These are phyloP conservation scores for Sebastes trivittatus DNA, from an alignment of 2,797 vertebrate genomes.

Conservation along the genomic window DNA sequence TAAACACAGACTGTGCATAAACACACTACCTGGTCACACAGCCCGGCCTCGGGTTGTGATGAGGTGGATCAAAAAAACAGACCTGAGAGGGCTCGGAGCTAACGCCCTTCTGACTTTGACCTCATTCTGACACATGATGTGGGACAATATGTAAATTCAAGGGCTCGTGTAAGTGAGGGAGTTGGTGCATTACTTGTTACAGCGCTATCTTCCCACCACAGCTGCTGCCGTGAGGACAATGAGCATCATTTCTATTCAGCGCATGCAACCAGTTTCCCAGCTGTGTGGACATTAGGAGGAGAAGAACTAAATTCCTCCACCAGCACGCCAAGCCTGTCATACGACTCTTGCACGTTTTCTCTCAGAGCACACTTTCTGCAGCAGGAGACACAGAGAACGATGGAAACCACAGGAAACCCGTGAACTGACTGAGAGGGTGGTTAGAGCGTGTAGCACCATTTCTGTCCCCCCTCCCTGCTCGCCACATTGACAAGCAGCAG, in stretches of 20 bases:
- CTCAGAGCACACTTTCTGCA: slow-evolving; percentile 50
- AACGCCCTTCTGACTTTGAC: slow-evolving; percentile 39
- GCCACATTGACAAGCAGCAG: slow-evolving; percentile 37
- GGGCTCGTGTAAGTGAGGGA: slow-evolving; percentile 28
- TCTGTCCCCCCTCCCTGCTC: slow-evolving; percentile 7
- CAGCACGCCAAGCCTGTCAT: background rate
- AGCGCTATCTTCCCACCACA: slow-evolving; percentile 34
- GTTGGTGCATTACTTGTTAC: slow-evolving; percentile 8
- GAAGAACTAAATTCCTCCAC: slow-evolving; percentile 17
- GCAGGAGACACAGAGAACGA: slow-evolving; percentile 25
- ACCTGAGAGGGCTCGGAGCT: slow-evolving; percentile 5
- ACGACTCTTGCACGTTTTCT: background rate
- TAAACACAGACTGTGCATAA: slow-evolving; percentile 20
- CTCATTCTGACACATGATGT: slow-evolving; percentile 43
- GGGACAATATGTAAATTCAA: slow-evolving; percentile 48
- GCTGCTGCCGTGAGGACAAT: slow-evolving; percentile 53
- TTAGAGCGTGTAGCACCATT: slow-evolving; percentile 13
- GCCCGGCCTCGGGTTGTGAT: slow-evolving; percentile 33
- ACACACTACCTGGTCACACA: slow-evolving; percentile 41
- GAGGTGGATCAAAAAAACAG: slow-evolving; percentile 38
- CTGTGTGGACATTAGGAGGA: slow-evolving; percentile 23
- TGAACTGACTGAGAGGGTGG: slow-evolving; percentile 27
- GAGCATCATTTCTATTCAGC: slow-evolving; percentile 48
- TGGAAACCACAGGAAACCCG: slow-evolving; percentile 72
- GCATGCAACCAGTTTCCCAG: slow-evolving; percentile 35